Evolutionary conservation across 2,113 vertebrate genomes (phyloP).

Genomic region (Neoarius graeffei): DNA sequence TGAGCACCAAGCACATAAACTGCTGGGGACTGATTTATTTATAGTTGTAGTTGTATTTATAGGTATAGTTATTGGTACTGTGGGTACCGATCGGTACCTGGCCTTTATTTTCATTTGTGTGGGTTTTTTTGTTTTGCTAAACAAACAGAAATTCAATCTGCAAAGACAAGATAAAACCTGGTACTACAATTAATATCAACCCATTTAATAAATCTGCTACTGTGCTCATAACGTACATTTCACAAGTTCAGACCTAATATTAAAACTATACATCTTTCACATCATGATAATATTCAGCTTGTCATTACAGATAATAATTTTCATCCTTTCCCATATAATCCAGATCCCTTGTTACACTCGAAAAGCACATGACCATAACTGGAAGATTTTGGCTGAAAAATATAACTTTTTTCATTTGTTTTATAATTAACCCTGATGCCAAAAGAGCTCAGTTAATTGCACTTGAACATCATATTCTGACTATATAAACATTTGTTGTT

Average conservation of each 20-base stretch:
- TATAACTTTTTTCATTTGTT: too few species aligned
- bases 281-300: not conserved
- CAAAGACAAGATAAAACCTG: not conserved
- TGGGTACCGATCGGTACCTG: too few species aligned
- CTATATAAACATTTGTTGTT: not conserved
- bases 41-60: too few species aligned
- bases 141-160: not conserved
- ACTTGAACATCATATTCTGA: not conserved
- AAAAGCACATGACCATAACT: not conserved
- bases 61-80: too few species aligned
- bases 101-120: not conserved
- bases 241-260: not conserved
- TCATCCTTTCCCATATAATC: not conserved
- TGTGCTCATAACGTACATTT: not conserved
- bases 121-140: not conserved
- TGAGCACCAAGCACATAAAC: too few species aligned
- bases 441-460: not conserved
- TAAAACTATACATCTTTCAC: not conserved
- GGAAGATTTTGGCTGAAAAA: too few species aligned
- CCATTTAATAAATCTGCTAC: not conserved
- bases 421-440: not conserved
- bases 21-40: too few species aligned
- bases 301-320: not conserved
- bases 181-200: not conserved
- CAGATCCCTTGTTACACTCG: not conserved